Base-by-base conservation (phyloP, 1,140 invertebrate genomes). In the Tetraneura akinire region DNA sequence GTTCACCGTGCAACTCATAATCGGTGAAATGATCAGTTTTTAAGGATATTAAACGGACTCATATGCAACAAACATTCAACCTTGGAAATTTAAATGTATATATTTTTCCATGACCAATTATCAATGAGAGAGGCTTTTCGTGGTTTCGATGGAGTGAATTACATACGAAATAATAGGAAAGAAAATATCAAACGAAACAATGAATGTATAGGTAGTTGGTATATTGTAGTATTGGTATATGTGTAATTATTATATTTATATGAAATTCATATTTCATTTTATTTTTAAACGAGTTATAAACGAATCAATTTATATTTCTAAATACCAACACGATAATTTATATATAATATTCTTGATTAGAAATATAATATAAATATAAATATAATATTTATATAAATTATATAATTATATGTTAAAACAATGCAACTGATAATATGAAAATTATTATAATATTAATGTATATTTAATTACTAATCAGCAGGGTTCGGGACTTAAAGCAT, bases 1-100 rank as follows among this genome's bases (percentile, higher is more conserved):
- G 51, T 76, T 76, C 29, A 47, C 71, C n/a, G 71, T 57, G n/a
- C 71, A 57, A 29, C 51, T 76, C 53, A 42, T 74, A 74, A 55
- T 74, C 29, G 71, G 71, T 55, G 49, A 57, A 74, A 57, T 74
- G 26, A 53, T 74, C 42, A 47, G 55, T 74, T 26, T 78, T 78
- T 60, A 78, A 78, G 55, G 74, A 60, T 60, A 78, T 78, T 78
- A 62, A 76, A 37, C 32, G 8, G 68, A 49, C 16, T 68, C 23
- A 45, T 29, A 51, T 71, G 68, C 45, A 51, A 71, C 45, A 49
- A 14, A 18, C 10, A 18, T 16, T 10, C 68, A 45, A 71, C 68
- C 68, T 71, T 71, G 68, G 45, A 10, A 71, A 49, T 51, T 29
- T 70, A 26, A n/a, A 51, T n/a, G 23, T 62, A 18, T 14, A 71